Base-by-base conservation (phyloP, 1,140 invertebrate species). In the Helicorthomorpha holstii region DNA sequence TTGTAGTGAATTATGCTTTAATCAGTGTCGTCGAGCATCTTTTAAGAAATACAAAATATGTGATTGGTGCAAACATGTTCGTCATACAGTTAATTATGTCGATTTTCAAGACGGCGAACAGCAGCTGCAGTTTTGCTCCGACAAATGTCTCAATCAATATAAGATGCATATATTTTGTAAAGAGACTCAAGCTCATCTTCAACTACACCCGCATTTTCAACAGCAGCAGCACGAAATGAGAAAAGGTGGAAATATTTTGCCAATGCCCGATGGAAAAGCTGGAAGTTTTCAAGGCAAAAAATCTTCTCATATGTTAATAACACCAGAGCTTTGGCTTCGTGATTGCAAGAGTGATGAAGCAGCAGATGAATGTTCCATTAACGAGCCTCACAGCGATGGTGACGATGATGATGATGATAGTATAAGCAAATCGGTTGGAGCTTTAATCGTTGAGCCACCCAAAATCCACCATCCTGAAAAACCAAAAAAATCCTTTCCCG, bases 151-250 rank as follows among this genome's bases (percentile, higher is more conserved):
- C 44, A 91, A 91, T 64, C 87, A 91, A 66, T 93, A 91, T 70
- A 92, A 93, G 71, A 91, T 93, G 86, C 85, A 90, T 63, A 89
- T 91, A 56, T 93, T 92, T 66, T 91, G 87, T 68, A 79, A 82
- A 25, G 87, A 91, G 67, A 89, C 87, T 2, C 81, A 87, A 65
- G 84, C 86, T 1, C 86, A 90, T 64, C 74, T 90, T 41, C 82
- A 87, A 63, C 75, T 87, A 56, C 84, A 87, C 61, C 81, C 81
- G 0, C 80, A 83, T 61, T 61, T 82, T 42, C 69, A 73, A 27
- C 70, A 12, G 19, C 38, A 41, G 38, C 19, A 41, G 12, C 38
- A 41, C 19, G 38, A 41, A 41, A 7, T 46, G 19, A 46, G 44
- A 46, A 19, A 46, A 7, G 44, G 25, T 46, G 44, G 19, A 10